A percentile compares a stretch with the other conserved stretches of the same genome.
These are phyloP conservation scores for Gavialis gangeticus DNA, from an alignment of 2,113 vertebrate genomes.

Conservation along the genomic window DNA sequence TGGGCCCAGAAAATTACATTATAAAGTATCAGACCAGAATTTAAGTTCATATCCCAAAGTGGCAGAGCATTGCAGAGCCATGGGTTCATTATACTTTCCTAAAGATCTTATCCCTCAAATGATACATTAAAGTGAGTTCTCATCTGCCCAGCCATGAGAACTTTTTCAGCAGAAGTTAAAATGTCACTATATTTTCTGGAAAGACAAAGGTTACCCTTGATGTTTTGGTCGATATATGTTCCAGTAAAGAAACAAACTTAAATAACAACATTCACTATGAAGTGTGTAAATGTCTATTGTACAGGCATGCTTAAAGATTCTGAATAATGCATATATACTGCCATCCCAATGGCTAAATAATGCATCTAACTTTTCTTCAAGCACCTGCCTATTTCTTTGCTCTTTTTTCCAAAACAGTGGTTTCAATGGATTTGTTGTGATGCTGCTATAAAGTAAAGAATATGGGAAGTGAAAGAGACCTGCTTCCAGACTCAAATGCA, in stretches of 20 bases:
- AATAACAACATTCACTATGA: not conserved
- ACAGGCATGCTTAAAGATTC: not conserved
- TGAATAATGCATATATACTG: not conserved
- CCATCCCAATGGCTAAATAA: not conserved
- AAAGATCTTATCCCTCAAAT: not conserved
- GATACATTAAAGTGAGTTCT: not conserved
- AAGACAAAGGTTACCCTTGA: not conserved
- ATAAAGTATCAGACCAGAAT: not conserved
- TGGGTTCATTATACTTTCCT: not conserved
- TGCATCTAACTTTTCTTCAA: not conserved
- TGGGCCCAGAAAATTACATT: not conserved
- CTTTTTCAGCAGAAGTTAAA: slow-evolving; percentile 9
- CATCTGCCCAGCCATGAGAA: not conserved
- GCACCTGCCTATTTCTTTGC: too few relatives aligned
- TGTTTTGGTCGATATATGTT: not conserved
- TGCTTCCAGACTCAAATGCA: not conserved
- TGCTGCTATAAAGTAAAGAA: not conserved
- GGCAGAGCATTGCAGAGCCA: not conserved
- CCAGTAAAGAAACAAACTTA: slow-evolving; percentile 16
- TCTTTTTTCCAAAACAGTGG: not conserved
- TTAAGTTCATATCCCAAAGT: not conserved
- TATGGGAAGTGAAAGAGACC: not conserved
- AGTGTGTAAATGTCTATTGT: not conserved
- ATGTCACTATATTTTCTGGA: not conserved
- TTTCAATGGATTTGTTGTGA: not conserved